Evolutionary conservation across 2,888 invertebrate species (phyloP), one percentile per base, ranked within the genome.

Genomic region (Apamea anceps): DNA sequence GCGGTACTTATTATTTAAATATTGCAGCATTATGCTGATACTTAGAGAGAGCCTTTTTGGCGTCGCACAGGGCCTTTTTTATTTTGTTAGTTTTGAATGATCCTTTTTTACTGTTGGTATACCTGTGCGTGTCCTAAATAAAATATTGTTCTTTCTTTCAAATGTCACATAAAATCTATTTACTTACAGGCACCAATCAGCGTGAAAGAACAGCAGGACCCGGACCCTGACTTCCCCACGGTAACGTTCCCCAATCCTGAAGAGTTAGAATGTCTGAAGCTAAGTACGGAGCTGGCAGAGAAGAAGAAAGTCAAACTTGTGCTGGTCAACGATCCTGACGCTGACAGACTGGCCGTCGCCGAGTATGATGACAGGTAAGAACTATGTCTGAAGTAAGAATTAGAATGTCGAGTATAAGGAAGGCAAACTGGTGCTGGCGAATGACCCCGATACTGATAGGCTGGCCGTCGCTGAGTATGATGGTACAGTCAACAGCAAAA

Each of bases 241-340:
- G 99, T 99, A 0, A 98, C 98, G 92, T 99, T 99, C 96, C 99
- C 99, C 0, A 99, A 99, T 97, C 99, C 99, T 0, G 99, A 99
- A 93, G 99, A 99, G 96, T 97, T 98, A 91, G 98, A 98, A 87
- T 98, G 99, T 42, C 93, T 99, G 85, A 97, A 98, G 89, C 95
- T 99, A 65, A 98, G 99, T 65, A 98, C 98, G 86, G 95, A 97
- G 92, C 98, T 99, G 21, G 99, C 99, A 0, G 98, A 98, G 90
- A 93, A 96, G 73, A 97, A 97, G 85, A 97, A 97, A 0, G 98
- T 98, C 70, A 97, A 97, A 0, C 96, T 99, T 10, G 99, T 99
- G 88, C 97, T 99, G 72, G 99, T 99, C 18, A 99, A 99, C 94
- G 99, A 99, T 96, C 99, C 99, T 0, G 99, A 99, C 95, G 99